phyloP scores from a whole-genome alignment of 2,888 invertebrate species.

The Metopia argyrocephala region DNA sequence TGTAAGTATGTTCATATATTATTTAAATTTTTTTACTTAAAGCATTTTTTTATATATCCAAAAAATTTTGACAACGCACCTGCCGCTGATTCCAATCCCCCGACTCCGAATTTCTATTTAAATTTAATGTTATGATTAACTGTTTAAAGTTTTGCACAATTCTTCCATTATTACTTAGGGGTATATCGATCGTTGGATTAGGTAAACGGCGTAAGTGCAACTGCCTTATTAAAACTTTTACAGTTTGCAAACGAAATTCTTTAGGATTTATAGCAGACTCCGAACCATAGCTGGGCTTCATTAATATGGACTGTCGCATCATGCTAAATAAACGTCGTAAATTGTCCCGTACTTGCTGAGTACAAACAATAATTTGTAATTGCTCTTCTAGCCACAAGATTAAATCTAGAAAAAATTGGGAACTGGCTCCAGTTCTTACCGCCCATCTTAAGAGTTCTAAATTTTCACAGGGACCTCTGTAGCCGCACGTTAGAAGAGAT shows the following conservation, averaged over 20 bases:
- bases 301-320: slow-evolving; percentile 41
- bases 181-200: not conserved
- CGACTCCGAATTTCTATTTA: not conserved
- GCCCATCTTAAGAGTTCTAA: slow-evolving; percentile 53
- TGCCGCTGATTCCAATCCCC: slow-evolving; percentile 46
- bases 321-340: slow-evolving; percentile 37
- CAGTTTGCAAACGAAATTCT: slow-evolving; percentile 56
- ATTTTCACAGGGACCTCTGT: slow-evolving; percentile 53
- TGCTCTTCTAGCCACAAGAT: slow-evolving; percentile 54
- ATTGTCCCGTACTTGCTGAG: slow-evolving; percentile 38
- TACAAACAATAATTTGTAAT: slow-evolving; percentile 15
- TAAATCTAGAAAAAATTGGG: slow-evolving; percentile 62
- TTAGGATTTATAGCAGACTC: slow-evolving; percentile 44
- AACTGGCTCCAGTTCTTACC: slow-evolving; percentile 61
- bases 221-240: slow-evolving; percentile 45
- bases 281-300: slow-evolving; percentile 48
- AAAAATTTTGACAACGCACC: slow-evolving; percentile 24
- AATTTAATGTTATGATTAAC: slow-evolving; percentile 36
- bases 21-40: not conserved
- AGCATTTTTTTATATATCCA: slow-evolving; percentile 1
- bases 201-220: slow-evolving; percentile 36
- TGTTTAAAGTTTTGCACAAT: not conserved
- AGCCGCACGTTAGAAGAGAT: slow-evolving; percentile 44
- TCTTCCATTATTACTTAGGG: not conserved
- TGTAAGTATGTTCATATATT: not conserved